Evolutionary conservation across 2,888 invertebrate genomes (phyloP).

Genomic region (Allolobophora icterica): DNA sequence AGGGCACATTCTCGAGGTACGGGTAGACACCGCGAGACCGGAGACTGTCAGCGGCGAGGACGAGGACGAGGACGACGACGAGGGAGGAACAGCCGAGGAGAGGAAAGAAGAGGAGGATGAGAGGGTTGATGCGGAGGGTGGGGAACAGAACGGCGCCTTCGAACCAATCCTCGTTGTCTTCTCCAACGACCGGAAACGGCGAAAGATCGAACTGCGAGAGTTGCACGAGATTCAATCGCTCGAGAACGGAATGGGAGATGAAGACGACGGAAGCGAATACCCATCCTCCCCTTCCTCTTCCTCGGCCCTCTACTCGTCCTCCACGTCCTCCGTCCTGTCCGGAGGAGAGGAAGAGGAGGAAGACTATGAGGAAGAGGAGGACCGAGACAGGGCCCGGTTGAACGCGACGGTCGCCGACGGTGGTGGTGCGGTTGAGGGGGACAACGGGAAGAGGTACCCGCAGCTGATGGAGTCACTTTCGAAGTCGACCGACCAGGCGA

Average conservation of each 20-base stretch:
- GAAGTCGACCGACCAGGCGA: neutral
- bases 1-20: slow-evolving; percentile 54
- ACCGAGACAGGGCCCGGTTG: neutral
- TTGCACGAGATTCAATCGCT: slow-evolving; percentile 53
- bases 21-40: slow-evolving; percentile 47
- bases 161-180: slow-evolving; percentile 59
- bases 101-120: no score
- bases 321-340: neutral
- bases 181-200: slow-evolving; percentile 52
- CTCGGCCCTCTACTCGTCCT: neutral
- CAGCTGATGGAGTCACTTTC: neutral
- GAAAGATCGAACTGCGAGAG: slow-evolving; percentile 45
- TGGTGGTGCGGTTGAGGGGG: neutral
- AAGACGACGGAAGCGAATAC: no score
- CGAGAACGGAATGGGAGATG: slow-evolving; percentile 41
- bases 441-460: neutral
- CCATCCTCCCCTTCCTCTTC: neutral
- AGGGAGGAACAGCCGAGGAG: neutral
- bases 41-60: neutral
- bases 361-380: slow-evolving; percentile 27
- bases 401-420: neutral
- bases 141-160: slow-evolving; percentile 46
- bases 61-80: neutral
- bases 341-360: neutral
- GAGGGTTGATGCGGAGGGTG: neutral